phyloP scores from a whole-genome alignment of 2,113 vertebrate species.

The Euleptes europaea region DNA sequence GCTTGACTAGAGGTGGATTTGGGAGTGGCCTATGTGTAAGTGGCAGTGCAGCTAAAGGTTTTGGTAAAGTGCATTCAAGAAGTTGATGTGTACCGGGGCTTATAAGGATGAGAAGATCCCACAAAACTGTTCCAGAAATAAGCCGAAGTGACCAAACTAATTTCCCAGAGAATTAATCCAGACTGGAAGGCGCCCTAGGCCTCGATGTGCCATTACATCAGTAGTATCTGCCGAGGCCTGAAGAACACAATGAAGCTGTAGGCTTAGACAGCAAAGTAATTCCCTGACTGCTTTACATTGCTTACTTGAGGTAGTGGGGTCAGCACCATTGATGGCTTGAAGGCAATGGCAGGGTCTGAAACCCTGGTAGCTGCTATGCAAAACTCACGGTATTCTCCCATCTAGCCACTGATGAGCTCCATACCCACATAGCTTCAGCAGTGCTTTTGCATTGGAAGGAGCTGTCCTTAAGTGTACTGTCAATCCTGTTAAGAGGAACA shows the following conservation, averaged over 20 bases:
- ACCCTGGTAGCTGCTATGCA: too few species aligned
- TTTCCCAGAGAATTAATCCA: background rate
- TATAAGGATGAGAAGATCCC: background rate
- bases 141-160: background rate
- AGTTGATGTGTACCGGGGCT: background rate
- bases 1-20: background rate
- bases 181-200: too few species aligned
- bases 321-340: background rate
- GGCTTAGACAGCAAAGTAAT: background rate
- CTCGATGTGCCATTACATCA: background rate
- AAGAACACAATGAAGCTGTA: background rate
- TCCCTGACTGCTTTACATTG: background rate
- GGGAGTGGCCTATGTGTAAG: too few species aligned
- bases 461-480: background rate
- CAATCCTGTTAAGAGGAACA: background rate
- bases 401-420: background rate
- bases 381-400: background rate
- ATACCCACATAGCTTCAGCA: background rate
- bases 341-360: background rate
- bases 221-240: background rate
- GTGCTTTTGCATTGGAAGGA: background rate
- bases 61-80: background rate
- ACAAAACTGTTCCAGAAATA: background rate
- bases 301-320: background rate
- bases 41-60: background rate